Conservation (phyloP, 2,113 vertebrate species). For the Zosterops borbonicus region DNA sequence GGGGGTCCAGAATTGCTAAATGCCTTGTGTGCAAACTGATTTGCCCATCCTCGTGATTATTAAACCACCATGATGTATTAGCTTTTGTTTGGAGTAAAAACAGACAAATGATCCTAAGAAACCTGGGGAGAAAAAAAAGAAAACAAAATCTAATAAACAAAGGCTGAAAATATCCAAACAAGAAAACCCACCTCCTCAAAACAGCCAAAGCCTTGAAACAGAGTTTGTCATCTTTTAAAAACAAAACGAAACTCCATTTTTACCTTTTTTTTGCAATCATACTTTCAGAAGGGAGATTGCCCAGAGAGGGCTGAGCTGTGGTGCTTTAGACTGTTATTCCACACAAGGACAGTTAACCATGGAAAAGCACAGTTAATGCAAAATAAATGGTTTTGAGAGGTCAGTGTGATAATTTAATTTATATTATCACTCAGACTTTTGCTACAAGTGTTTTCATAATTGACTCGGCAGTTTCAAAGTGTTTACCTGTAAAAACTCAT, state of each 20-base stretch:
- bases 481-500: not conserved
- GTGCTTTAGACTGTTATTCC: not conserved
- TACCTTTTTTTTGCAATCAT: not conserved
- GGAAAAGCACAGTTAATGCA: not conserved
- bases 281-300: not conserved
- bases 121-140: rapidly evolving
- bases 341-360: not conserved
- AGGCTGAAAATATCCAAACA: not conserved
- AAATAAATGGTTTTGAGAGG: not conserved
- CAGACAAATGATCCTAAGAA: not conserved
- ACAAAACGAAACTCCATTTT: not conserved
- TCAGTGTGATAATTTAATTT: not conserved
- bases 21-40: not conserved
- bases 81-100: not conserved
- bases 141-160: not conserved
- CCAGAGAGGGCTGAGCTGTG: not conserved
- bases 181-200: not conserved
- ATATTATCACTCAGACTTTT: not conserved
- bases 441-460: not conserved
- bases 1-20: not conserved
- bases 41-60: not conserved
- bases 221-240: not conserved
- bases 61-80: not conserved
- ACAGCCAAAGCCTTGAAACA: not conserved
- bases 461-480: not conserved